phyloP scores from a whole-genome alignment of 2,113 vertebrate species.

The Rhagologus leucostigma region DNA sequence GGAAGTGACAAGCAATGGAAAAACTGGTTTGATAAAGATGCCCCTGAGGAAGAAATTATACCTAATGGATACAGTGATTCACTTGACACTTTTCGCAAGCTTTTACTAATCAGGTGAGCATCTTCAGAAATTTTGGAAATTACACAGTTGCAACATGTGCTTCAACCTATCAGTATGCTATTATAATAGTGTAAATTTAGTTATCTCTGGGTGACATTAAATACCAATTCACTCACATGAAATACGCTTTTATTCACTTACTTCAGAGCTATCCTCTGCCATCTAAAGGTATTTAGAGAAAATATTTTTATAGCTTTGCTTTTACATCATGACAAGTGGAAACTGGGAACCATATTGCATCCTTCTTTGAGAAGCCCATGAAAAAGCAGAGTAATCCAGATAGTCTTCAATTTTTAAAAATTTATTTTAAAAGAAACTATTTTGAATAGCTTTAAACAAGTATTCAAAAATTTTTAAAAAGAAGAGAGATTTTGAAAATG shows the following conservation, averaged over 20 bases:
- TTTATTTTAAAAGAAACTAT: not conserved
- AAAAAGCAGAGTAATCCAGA: not conserved
- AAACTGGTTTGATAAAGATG: slow-evolving; percentile 74
- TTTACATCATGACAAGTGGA: not conserved
- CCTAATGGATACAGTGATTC: slow-evolving; percentile 75
- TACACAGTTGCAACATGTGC: not conserved
- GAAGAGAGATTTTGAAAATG: not conserved
- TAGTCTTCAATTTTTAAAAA: not conserved
- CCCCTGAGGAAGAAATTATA: slow-evolving; percentile 75
- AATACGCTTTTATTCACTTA: not conserved
- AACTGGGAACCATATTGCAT: not conserved
- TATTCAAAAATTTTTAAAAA: too few species aligned
- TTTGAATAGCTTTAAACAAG: not conserved
- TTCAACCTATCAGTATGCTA: not conserved
- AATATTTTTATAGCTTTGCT: not conserved
- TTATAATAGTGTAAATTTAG: not conserved
- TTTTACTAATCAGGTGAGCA: slow-evolving; percentile 77
- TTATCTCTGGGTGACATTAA: not conserved
- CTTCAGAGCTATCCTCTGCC: not conserved
- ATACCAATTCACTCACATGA: not conserved
- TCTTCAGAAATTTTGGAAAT: not conserved
- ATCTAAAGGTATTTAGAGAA: not conserved
- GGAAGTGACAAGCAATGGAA: slow-evolving; percentile 75
- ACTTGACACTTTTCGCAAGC: slow-evolving; percentile 71
- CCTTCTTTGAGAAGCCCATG: not conserved